Percentiles rank a stretch among this genome's conserved stretches.
Conservation (phyloP, 1,140 invertebrate genomes). For the Lasioglossum baleicum region DNA sequence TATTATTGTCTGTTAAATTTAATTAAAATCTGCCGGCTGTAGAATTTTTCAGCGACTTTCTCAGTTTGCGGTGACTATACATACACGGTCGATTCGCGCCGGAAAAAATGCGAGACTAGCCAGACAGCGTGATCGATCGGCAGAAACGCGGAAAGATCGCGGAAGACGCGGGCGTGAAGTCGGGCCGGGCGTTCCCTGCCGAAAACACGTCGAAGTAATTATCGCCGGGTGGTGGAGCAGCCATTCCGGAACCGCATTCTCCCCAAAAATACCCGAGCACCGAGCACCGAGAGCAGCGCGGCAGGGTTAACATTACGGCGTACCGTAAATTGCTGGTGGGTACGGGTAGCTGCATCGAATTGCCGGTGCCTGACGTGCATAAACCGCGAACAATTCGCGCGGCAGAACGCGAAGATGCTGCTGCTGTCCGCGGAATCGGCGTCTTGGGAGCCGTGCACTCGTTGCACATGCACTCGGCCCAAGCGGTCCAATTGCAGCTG, state of each 20-base stretch:
- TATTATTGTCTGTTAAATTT: no score
- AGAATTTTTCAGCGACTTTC: no score
- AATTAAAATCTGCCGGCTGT: no score
- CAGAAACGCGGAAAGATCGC: neutral
- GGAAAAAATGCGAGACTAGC: no score
- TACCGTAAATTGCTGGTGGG: slow-evolving; percentile 18
- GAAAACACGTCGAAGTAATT: slow-evolving; percentile 31
- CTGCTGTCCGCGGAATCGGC: slow-evolving; percentile 33
- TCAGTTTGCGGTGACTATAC: no score
- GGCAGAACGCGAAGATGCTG: slow-evolving; percentile 21
- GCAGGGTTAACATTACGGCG: slow-evolving; percentile 14
- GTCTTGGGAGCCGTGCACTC: slow-evolving; percentile 54
- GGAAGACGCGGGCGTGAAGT: neutral
- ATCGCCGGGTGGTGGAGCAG: slow-evolving; percentile 12
- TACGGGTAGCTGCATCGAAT: slow-evolving; percentile 39
- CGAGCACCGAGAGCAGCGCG: neutral
- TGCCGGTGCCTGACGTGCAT: slow-evolving; percentile 52
- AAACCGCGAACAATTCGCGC: slow-evolving; percentile 57
- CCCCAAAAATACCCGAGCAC: slow-evolving; percentile 34
- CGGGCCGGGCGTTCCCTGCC: neutral
- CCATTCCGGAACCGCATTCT: slow-evolving; percentile 38
- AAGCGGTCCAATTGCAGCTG: neutral
- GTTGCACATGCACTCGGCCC: slow-evolving; percentile 42
- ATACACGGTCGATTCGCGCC: no score
- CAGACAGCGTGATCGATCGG: neutral